These are phyloP conservation scores for Ornithoptera priamus DNA, from an alignment of 2,888 invertebrate genomes.

Conservation along the genomic window DNA sequence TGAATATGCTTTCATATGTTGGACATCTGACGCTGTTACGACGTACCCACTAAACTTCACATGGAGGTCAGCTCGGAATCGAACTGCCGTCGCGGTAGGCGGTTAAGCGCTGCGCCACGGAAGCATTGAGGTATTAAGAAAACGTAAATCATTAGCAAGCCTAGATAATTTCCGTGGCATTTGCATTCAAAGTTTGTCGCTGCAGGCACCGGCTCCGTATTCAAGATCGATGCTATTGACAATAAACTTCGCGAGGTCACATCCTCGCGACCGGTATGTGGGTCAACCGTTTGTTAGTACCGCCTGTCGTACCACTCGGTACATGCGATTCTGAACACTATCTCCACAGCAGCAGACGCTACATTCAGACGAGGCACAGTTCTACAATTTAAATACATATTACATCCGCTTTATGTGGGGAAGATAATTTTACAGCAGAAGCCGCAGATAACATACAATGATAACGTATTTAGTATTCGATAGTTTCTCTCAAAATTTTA, in stretches of 20 bases:
- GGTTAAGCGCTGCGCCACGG: too few species aligned
- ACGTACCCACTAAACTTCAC: too few species aligned
- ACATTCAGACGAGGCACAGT: slow-evolving; percentile 18
- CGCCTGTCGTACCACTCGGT: slow-evolving; percentile 33
- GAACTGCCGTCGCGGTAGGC: too few species aligned
- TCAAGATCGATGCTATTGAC: slow-evolving; percentile 52
- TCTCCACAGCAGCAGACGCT: neutral
- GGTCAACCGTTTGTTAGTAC: slow-evolving; percentile 61
- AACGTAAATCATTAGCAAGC: slow-evolving; percentile 14
- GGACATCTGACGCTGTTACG: too few species aligned
- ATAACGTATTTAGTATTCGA: slow-evolving; percentile 22
- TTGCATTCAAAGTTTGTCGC: slow-evolving; percentile 30
- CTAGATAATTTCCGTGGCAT: slow-evolving; percentile 20
- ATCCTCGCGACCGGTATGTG: slow-evolving; percentile 62
- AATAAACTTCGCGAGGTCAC: slow-evolving; percentile 67
- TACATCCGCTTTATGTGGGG: slow-evolving; percentile 23
- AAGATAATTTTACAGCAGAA: slow-evolving; percentile 36
- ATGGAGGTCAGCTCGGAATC: too few species aligned
- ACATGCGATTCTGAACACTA: slow-evolving; percentile 39
- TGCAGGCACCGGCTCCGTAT: slow-evolving; percentile 39
- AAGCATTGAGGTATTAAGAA: slow-evolving; percentile 8
- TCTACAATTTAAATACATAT: slow-evolving; percentile 28
- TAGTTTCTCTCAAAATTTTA: slow-evolving; percentile 1
- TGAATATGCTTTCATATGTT: too few species aligned
- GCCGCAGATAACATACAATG: slow-evolving; percentile 30